Evolutionary conservation across 2,888 invertebrate species (phyloP), one percentile per base, ranked within the genome.

Genomic region (Plagiodera versicolora): DNA sequence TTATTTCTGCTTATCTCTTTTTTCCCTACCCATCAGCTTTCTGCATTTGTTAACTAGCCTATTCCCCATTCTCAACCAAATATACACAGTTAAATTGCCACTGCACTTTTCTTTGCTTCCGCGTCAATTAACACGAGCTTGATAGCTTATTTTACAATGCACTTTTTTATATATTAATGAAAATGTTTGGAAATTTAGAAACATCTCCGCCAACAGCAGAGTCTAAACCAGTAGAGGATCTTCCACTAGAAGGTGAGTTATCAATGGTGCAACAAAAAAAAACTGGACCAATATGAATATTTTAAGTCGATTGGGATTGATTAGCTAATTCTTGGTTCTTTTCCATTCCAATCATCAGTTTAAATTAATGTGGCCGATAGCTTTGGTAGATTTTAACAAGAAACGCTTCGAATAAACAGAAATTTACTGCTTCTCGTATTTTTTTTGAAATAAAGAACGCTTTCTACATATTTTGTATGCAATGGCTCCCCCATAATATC

Each of bases 211-310:
- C 66, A 14, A 28, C 62, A 30, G 63, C 65, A 59, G 81, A 79
- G 61, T 64, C 72, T 60, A 77, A 77, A 69, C 71, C 78, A 68
- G 66, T 69, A 56, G 69, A 65, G 62, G 58, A 67, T 59, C 56
- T 69, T 56, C 62, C 60, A 39, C 19, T 35, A 14, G 67, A 73
- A 66, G 61, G 64, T 66, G 62, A 67, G 67, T 68, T 67, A 47
- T 14, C 61, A 17, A 46, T 56, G 56, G 54, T 58, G 55, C 64
- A 65, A 54, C 63, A 65, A 56, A 50, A 61, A 35, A 64, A 58
- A 55, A 30, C 39, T 18, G 46, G 50, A 17, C 55, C 64, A 58
- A 56, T 63, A 56, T 60, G 64, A 58, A 53, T 63, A 56, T 60
- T 52, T 39, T 56, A 56, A 55, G 18, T 60, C 18, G 32, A 48